Evolutionary conservation across 2,888 invertebrate species (phyloP).

Genomic region (Pantelozetes paolii): DNA sequence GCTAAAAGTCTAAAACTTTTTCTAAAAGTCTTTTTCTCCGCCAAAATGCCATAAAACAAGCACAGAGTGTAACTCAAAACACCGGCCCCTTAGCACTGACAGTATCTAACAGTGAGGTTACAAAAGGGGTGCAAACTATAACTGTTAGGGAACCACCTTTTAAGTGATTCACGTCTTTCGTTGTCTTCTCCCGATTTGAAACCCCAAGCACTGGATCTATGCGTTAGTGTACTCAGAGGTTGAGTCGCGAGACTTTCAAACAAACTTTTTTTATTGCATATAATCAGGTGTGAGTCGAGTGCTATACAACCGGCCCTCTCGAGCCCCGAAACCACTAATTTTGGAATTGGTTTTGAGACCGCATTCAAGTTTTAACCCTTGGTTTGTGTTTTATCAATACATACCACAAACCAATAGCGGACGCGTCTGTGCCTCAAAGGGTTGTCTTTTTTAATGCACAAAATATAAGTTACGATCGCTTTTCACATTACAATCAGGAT

Average conservation of each 20-base stretch:
- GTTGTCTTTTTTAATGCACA: background rate
- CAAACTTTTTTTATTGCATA: background rate
- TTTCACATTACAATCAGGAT: background rate
- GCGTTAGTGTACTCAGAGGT: background rate
- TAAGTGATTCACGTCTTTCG: background rate
- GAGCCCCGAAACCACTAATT: background rate
- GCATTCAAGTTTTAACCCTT: conserved; percentile 2
- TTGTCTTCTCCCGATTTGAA: background rate
- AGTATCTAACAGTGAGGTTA: background rate
- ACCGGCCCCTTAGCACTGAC: background rate
- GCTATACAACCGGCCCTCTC: background rate
- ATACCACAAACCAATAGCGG: conserved; percentile 12
- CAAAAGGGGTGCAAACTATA: conserved; percentile 5
- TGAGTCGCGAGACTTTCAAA: background rate
- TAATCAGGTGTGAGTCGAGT: background rate
- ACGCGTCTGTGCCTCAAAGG: background rate
- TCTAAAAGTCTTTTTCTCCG: background rate
- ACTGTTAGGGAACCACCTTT: conserved; percentile 19
- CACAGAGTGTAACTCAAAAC: background rate
- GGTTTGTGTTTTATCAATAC: background rate
- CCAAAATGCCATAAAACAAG: conserved; percentile 5
- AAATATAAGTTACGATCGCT: conserved; percentile 12
- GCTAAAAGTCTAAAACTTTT: background rate
- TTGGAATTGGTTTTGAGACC: background rate
- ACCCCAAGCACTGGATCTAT: background rate